Base-by-base conservation (phyloP, 1,140 invertebrate genomes). In the Caenorhabditis brenneri region DNA sequence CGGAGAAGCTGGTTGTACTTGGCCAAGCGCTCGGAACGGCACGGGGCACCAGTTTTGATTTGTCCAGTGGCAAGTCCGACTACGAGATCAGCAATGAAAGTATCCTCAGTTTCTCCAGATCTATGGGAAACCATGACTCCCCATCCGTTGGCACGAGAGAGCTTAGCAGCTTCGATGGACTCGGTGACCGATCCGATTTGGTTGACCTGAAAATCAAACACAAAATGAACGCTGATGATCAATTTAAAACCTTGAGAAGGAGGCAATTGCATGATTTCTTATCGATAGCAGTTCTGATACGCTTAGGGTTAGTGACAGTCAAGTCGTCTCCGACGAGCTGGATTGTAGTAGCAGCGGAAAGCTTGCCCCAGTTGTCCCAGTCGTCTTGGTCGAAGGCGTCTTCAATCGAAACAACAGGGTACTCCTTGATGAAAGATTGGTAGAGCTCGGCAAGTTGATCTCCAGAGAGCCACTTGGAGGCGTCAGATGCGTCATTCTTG, bases 1-100 rank as follows among this genome's bases (percentile, higher is more conserved):
- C 97, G 94, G 58, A 99, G 93, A 83, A 99, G 95, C 91, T 99
- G 97, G 92, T 99, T 99, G 93, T 99, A 99, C 91, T 99, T 99
- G 60, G 97, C 96, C 87, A 98, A 93, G 92, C 97, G 94, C 92
- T 99, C 97, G 15, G 97, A 99, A 88, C 97, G 94, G 92, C 97
- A 99, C 4, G 97, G 97, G 81, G 97, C 97, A 53, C 97, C 97
- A 80, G 97, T 99, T 91, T 99, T 99, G 88, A 99, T 99, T 93
- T 94, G 97, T 84, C 97, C 97, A 81, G 97, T 98, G 46, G 95
- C 95, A 22, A 99, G 93, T 85, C 97, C 97, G 79, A 99, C 97
- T 36, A 98, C 97, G 84, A 99, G 92, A 91, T 99, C 97, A 88
- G 96, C 97, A 90, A 99, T 99, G 92, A 98, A 98, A 0, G 96